These are phyloP conservation scores for Graptemys geographica DNA, from an alignment of 2,797 vertebrate species.

Conservation along the genomic window DNA sequence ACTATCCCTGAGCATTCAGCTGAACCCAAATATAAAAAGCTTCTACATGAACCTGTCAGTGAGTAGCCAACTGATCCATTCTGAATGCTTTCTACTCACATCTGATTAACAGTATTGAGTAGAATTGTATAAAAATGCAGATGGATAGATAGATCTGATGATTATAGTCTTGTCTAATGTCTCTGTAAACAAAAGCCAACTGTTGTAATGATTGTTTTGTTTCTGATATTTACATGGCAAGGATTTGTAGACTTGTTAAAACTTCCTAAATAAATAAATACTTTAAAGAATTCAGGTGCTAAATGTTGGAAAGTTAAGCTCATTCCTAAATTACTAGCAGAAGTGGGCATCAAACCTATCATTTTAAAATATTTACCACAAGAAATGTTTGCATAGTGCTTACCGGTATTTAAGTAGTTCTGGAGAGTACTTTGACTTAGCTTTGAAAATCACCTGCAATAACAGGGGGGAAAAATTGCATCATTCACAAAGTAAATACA, in stretches of 20 bases:
- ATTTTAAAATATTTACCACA: background rate
- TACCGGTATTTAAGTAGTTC: slow-evolving; percentile 95
- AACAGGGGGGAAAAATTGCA: slow-evolving; percentile 39
- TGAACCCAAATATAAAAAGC: background rate
- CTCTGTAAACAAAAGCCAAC: background rate
- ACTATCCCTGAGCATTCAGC: background rate
- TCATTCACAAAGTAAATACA: background rate
- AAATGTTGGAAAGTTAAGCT: background rate
- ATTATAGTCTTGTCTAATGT: background rate
- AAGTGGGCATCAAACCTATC: background rate
- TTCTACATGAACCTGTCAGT: background rate
- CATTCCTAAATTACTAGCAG: background rate
- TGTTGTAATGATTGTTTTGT: background rate
- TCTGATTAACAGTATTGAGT: background rate
- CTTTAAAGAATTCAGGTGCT: background rate
- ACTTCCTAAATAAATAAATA: background rate
- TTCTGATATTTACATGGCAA: background rate
- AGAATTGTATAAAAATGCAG: background rate
- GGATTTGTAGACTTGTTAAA: background rate
- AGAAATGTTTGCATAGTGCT: slow-evolving; percentile 35
- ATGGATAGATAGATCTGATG: background rate
- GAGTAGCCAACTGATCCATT: background rate
- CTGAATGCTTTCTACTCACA: background rate
- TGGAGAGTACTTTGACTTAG: slow-evolving; percentile 95
- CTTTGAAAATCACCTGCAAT: slow-evolving; percentile 96